Conservation (phyloP, 2,113 vertebrate genomes). For the Anguilla rostrata region DNA sequence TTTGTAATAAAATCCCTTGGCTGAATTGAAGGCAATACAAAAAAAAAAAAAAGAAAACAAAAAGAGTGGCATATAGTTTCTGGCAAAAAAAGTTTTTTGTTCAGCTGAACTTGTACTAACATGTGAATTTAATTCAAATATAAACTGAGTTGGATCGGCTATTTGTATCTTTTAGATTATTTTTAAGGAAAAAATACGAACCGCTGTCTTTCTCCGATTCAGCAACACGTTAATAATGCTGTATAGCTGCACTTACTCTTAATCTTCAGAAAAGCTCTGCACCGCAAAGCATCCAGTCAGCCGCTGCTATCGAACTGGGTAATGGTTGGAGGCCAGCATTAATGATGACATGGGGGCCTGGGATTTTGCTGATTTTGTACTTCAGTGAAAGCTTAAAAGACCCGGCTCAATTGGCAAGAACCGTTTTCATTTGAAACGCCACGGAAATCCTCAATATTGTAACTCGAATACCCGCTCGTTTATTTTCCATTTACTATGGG, state of each 20-base stretch:
- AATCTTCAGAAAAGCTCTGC: neutral
- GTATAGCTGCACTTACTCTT: neutral
- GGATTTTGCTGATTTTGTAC: slow-evolving; percentile 1
- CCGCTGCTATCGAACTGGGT: neutral
- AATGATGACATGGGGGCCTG: slow-evolving; percentile 3
- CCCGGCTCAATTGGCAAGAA: neutral
- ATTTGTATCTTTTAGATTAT: neutral
- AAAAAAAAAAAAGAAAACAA: neutral
- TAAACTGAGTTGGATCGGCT: neutral
- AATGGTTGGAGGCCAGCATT: slow-evolving; percentile 1
- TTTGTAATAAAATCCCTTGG: neutral
- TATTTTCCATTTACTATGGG: neutral
- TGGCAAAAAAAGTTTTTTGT: neutral
- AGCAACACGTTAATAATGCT: slow-evolving; percentile 1
- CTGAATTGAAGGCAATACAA: neutral
- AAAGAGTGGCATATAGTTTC: neutral
- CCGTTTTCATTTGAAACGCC: slow-evolving; percentile 3
- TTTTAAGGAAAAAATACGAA: neutral
- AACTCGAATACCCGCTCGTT: neutral
- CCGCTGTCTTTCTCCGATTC: neutral
- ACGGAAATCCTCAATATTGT: slow-evolving; percentile 4
- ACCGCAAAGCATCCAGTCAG: neutral
- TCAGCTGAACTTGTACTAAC: neutral
- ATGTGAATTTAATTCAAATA: neutral
- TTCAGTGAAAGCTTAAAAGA: slow-evolving; percentile 2